These are phyloP conservation scores for Cephus pulcher DNA, from an alignment of 2,888 invertebrate species.

Conservation along the genomic window DNA sequence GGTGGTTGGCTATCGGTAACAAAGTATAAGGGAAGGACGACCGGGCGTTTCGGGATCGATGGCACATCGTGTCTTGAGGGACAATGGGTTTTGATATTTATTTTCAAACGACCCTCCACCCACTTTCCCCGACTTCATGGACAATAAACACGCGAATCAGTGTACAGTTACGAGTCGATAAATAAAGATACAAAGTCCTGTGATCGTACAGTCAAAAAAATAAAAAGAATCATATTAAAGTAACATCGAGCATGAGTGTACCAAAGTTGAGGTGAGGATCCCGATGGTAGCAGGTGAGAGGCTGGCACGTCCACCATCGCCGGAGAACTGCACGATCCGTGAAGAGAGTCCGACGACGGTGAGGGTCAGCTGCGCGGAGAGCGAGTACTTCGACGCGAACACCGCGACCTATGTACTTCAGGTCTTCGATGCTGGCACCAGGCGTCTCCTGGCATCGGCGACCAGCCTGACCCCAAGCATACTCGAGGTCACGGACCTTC, in stretches of 20 bases:
- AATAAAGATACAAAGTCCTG: not conserved
- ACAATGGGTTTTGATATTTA: not conserved
- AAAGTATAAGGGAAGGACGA: not conserved
- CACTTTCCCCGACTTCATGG: not conserved
- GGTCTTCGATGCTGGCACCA: slow-evolving; percentile 69
- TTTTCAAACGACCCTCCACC: not conserved
- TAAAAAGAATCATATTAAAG: not conserved
- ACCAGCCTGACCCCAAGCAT: slow-evolving; percentile 67
- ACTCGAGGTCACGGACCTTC: slow-evolving; percentile 67
- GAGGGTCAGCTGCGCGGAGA: slow-evolving; percentile 67
- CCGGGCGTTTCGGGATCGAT: not conserved
- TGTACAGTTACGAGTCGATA: not conserved
- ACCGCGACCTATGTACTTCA: slow-evolving; percentile 68
- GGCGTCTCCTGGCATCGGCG: slow-evolving; percentile 68
- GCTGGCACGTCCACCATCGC: slow-evolving; percentile 65
- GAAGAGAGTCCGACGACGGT: slow-evolving; percentile 67
- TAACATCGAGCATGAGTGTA: not conserved
- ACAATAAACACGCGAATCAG: not conserved
- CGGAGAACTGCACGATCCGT: slow-evolving; percentile 69
- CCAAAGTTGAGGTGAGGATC: slow-evolving; percentile 44
- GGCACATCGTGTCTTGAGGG: not conserved
- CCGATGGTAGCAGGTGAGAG: slow-evolving; percentile 53
- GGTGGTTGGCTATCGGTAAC: not conserved
- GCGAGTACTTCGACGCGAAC: slow-evolving; percentile 58
- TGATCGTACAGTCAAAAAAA: not conserved